A percentile compares a stretch with the other conserved stretches of the same genome.
phyloP scores from a whole-genome alignment of 2,888 invertebrate genomes.

The Mactromeris polynyma region DNA sequence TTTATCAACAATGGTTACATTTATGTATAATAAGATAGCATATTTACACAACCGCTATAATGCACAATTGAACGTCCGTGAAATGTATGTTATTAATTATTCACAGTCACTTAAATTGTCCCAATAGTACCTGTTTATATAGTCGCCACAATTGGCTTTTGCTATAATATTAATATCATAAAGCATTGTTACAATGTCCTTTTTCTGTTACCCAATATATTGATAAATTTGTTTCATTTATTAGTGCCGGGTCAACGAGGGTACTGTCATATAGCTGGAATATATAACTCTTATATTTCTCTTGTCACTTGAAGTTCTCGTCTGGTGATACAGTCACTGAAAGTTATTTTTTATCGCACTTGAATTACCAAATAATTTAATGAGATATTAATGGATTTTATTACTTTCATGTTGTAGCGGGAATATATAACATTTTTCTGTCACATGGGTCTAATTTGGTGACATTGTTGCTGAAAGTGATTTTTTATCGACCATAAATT shows the following conservation, averaged over 20 bases:
- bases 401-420: too few species aligned
- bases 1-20: neutral
- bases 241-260: neutral
- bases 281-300: neutral
- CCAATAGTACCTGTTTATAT: neutral
- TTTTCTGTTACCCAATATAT: slow-evolving; percentile 28
- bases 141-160: neutral
- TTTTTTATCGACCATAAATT: neutral
- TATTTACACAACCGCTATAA: neutral
- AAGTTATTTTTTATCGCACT: too few species aligned
- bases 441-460: neutral
- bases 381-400: too few species aligned
- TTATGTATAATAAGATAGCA: neutral
- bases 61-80: slow-evolving; percentile 1
- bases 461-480: neutral
- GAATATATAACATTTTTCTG: neutral
- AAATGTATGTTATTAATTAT: slow-evolving; percentile 15
- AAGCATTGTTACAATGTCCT: neutral
- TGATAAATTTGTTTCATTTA: slow-evolving; percentile 21
- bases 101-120: neutral
- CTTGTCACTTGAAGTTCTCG: too few species aligned
- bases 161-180: neutral
- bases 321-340: too few species aligned
- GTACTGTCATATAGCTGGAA: neutral
- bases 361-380: too few species aligned